Evolutionary conservation across 1,140 invertebrate species (phyloP).

Genomic region (Bombus confusus): DNA sequence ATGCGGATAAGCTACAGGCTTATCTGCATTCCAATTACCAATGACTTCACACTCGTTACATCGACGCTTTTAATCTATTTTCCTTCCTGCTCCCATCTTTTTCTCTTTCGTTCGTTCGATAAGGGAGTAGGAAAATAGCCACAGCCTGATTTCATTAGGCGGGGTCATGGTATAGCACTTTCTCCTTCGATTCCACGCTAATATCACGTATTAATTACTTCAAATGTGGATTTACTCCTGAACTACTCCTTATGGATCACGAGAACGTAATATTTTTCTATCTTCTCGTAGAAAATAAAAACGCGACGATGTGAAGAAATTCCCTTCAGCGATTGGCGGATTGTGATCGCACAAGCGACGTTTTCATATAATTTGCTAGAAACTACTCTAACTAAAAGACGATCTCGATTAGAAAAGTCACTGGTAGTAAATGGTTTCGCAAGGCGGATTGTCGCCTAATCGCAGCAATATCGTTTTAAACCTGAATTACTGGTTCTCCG

Average conservation of each 20-base stretch:
- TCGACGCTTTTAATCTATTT: slow-evolving; percentile 16
- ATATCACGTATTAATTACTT: slow-evolving; percentile 32
- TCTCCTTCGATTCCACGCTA: background rate
- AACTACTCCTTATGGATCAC: background rate
- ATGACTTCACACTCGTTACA: slow-evolving; percentile 29
- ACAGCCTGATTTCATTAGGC: background rate
- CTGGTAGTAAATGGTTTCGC: background rate
- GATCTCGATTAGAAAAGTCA: background rate
- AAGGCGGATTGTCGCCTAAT: background rate
- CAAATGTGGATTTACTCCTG: background rate
- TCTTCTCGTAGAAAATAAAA: background rate
- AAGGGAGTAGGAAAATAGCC: slow-evolving; percentile 10
- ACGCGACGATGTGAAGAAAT: too few relatives aligned
- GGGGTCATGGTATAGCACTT: background rate
- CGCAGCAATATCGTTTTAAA: background rate
- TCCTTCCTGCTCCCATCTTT: background rate
- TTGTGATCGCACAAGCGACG: background rate
- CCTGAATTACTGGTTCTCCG: background rate
- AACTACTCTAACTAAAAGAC: background rate
- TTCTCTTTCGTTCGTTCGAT: background rate
- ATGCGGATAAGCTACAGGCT: background rate
- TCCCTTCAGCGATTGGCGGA: background rate
- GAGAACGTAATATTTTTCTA: background rate
- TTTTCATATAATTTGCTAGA: background rate
- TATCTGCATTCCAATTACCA: slow-evolving; percentile 23